Evolutionary conservation across 2,797 vertebrate genomes (phyloP).

Genomic region (Geotria australis): DNA sequence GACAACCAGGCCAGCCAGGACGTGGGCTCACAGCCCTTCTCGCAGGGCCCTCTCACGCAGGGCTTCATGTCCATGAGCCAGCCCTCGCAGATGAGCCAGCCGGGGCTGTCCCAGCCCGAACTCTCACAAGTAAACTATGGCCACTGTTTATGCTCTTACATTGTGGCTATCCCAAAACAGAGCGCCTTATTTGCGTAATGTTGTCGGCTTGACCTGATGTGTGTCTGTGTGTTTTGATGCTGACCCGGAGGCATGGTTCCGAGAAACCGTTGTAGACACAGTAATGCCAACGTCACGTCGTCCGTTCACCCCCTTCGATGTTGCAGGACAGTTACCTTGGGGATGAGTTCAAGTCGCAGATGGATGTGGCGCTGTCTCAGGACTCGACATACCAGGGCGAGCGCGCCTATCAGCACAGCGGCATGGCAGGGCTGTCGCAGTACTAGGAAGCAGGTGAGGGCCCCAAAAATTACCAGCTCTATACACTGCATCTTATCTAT

Average conservation of each 20-base stretch:
- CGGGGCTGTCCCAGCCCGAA: conserved; percentile 84
- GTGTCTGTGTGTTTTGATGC: no score
- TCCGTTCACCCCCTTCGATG: no score
- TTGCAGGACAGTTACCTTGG: conserved; percentile 89
- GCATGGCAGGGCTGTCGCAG: conserved; percentile 97
- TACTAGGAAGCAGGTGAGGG: conserved; percentile 32
- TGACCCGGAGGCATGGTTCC: no score
- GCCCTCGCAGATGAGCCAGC: conserved; percentile 97
- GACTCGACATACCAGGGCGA: conserved; percentile 98
- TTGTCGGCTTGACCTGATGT: no score
- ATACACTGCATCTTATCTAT: no score
- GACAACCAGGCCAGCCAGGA: conserved; percentile 79
- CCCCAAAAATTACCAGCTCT: no score
- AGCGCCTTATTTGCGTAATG: no score
- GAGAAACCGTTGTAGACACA: no score
- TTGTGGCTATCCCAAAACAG: no score
- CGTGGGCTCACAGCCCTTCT: conserved; percentile 76
- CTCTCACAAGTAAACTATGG: conserved; percentile 46
- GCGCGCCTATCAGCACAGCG: conserved; percentile 92
- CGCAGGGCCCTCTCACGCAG: conserved; percentile 86
- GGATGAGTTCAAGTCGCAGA: conserved; percentile 98
- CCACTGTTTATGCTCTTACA: no score
- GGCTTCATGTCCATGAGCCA: conserved; percentile 98
- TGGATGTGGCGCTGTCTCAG: conserved; percentile 91
- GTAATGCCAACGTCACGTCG: no score